Conservation (phyloP, 2,113 vertebrate species). For the Caranx ignobilis region DNA sequence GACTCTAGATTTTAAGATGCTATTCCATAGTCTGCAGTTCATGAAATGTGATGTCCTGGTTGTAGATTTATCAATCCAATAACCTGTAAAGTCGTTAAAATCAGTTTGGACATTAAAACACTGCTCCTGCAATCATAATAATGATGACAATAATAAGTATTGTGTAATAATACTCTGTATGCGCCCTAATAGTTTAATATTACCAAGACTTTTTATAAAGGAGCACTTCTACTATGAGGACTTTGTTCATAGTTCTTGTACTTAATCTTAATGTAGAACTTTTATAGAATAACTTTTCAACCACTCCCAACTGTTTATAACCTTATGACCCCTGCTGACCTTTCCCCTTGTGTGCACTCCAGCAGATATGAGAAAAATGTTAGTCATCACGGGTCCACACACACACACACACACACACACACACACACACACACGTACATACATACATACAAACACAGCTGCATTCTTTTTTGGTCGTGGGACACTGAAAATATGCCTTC, state of each 20-base stretch:
- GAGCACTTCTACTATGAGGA: neutral
- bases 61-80: neutral
- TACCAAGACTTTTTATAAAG: neutral
- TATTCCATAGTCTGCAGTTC: neutral
- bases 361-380: conserved; percentile 1
- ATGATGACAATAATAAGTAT: no score
- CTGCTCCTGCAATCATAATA: neutral
- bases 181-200: no score
- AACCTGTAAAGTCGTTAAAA: neutral
- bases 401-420: neutral
- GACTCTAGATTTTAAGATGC: neutral
- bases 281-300: neutral
- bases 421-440: neutral
- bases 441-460: conserved; percentile 11
- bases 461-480: conserved; percentile 28
- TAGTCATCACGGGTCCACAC: neutral
- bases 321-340: neutral
- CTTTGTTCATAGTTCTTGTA: neutral
- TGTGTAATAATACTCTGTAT: no score
- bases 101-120: neutral
- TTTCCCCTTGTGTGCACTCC: neutral
- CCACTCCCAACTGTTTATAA: neutral
- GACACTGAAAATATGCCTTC: conserved; percentile 9
- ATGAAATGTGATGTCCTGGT: neutral
- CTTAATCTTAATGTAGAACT: no score